phyloP scores from a whole-genome alignment of 2,113 vertebrate species.

The Neolamprologus longior region DNA sequence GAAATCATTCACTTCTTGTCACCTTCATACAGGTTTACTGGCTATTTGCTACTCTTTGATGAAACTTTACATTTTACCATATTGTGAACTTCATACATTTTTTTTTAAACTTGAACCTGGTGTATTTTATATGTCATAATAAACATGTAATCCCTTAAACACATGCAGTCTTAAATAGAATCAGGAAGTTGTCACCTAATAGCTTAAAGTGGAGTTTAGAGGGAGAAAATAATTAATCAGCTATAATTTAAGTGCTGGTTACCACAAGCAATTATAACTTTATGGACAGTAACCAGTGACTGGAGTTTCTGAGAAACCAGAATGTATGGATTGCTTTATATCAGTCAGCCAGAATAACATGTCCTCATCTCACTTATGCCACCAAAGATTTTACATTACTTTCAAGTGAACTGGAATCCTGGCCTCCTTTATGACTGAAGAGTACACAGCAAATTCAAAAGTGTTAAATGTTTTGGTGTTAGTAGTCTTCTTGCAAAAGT shows the following conservation, averaged over 20 bases:
- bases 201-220: background rate
- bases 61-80: background rate
- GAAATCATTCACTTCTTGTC: background rate
- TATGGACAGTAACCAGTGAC: background rate
- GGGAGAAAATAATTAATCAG: background rate
- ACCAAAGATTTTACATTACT: background rate
- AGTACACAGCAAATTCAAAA: background rate
- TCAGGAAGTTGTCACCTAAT: background rate
- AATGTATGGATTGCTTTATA: background rate
- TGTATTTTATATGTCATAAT: background rate
- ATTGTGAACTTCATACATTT: background rate
- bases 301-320: background rate
- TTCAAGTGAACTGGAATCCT: background rate
- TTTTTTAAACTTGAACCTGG: rapidly evolving
- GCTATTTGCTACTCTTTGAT: background rate
- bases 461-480: too few relatives aligned
- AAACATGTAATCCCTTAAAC: background rate
- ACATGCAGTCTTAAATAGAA: background rate
- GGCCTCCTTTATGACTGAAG: background rate
- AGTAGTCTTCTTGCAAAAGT: too few relatives aligned
- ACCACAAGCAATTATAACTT: background rate
- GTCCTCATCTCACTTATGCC: background rate
- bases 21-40: background rate
- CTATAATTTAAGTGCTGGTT: background rate
- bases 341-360: background rate